phyloP scores from a whole-genome alignment of 2,797 vertebrate genomes.

The Phoxinus dragarum region DNA sequence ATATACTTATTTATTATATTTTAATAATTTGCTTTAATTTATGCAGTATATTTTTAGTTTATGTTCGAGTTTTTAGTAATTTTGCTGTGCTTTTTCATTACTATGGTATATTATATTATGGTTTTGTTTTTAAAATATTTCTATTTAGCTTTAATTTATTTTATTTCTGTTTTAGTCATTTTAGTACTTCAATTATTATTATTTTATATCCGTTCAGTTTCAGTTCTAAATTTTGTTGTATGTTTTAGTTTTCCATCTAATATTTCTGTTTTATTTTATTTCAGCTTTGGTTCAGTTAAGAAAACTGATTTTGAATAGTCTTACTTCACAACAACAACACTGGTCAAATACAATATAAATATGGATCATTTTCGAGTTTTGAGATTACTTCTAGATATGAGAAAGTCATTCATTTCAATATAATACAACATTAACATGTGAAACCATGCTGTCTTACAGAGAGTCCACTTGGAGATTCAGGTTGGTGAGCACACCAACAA shows the following conservation, averaged over 20 bases:
- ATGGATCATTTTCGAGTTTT: background rate
- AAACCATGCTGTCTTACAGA: conserved; percentile 69
- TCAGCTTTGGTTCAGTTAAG: background rate
- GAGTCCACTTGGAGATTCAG: conserved; percentile 94
- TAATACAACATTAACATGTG: background rate
- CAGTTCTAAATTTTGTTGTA: background rate
- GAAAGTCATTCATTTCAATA: background rate
- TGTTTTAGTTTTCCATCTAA: background rate
- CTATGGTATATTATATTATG: background rate
- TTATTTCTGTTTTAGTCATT: background rate
- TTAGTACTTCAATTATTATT: background rate
- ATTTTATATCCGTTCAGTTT: background rate
- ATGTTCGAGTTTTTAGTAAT: background rate
- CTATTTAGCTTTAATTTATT: background rate
- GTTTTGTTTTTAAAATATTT: background rate
- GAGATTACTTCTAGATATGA: background rate
- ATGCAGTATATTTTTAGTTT: background rate
- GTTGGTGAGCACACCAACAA: conserved; percentile 96
- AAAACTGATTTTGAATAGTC: background rate
- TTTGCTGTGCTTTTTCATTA: background rate
- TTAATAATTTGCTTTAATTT: background rate
- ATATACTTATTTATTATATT: background rate
- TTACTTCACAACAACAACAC: background rate
- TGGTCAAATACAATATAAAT: background rate
- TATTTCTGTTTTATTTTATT: background rate